Evolutionary conservation across 1,140 invertebrate species (phyloP).

Genomic region (Megalopta genalis): DNA sequence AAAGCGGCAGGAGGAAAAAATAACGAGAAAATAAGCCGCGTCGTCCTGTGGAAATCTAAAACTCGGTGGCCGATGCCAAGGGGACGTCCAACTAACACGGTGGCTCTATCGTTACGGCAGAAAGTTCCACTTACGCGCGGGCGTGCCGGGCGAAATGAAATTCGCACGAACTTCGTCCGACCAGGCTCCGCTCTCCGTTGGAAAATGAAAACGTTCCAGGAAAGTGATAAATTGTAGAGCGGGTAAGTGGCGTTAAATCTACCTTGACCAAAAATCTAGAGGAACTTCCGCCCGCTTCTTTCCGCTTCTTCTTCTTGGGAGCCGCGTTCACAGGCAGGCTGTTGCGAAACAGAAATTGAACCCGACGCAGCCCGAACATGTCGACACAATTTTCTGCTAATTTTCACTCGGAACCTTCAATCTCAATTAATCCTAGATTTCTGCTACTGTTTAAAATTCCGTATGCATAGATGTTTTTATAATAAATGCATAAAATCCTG

Average conservation of each 20-base stretch:
- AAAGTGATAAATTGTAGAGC: constrained; percentile 34
- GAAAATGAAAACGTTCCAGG: constrained; percentile 40
- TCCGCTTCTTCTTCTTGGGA: neutral
- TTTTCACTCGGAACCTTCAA: no score
- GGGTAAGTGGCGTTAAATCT: constrained; percentile 45
- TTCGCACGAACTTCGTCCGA: constrained; percentile 32
- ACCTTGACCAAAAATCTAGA: constrained; percentile 37
- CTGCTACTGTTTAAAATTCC: no score
- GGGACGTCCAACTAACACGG: constrained; percentile 9
- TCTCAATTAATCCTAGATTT: no score
- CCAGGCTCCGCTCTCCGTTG: neutral
- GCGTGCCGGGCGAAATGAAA: constrained; percentile 37
- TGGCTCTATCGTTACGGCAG: neutral
- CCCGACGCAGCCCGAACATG: neutral
- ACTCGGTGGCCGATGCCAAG: constrained; percentile 19
- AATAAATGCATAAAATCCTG: no score
- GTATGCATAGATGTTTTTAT: no score
- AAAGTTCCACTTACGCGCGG: constrained; percentile 37
- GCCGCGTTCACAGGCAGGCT: neutral
- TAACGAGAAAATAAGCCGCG: no score
- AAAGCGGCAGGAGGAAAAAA: no score
- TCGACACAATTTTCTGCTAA: neutral
- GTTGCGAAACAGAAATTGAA: neutral
- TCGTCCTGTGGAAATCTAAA: constrained; percentile 6
- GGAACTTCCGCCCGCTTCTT: constrained; percentile 14